Evolutionary conservation across 2,888 invertebrate species (phyloP).

Genomic region (Hoplodrina blanda): DNA sequence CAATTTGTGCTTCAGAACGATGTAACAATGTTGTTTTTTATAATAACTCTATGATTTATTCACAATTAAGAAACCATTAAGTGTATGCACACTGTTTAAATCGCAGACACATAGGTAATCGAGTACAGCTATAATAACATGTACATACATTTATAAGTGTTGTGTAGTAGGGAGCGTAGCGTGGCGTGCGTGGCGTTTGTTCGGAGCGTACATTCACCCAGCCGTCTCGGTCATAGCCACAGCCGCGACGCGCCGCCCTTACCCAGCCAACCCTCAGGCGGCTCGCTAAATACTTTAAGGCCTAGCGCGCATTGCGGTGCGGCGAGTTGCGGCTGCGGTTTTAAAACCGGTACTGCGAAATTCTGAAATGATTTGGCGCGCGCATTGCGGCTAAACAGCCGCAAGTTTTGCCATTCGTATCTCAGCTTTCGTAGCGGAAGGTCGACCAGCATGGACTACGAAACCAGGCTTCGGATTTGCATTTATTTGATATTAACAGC

Average conservation of each 20-base stretch:
- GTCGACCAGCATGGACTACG: too few species aligned
- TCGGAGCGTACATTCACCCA: slow-evolving; percentile 72
- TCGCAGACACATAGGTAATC: slow-evolving; percentile 25
- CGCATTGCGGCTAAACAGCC: too few species aligned
- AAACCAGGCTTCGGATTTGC: too few species aligned
- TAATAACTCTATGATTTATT: background rate
- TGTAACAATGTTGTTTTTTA: background rate
- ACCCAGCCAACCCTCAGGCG: slow-evolving; percentile 71
- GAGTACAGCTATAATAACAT: slow-evolving; percentile 42
- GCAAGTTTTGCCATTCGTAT: too few species aligned
- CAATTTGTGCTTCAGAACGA: slow-evolving; percentile 1
- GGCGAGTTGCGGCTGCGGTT: too few species aligned
- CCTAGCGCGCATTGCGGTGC: too few species aligned
- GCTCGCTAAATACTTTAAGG: slow-evolving; percentile 75
- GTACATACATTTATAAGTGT: slow-evolving; percentile 50
- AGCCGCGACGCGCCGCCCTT: slow-evolving; percentile 70
- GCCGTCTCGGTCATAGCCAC: slow-evolving; percentile 67
- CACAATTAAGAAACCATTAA: background rate
- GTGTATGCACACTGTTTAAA: slow-evolving; percentile 6
- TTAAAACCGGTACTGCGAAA: too few species aligned
- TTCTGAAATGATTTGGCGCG: too few species aligned
- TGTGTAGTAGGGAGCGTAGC: slow-evolving; percentile 56
- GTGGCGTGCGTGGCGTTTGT: slow-evolving; percentile 44
- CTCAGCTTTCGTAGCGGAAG: too few species aligned
- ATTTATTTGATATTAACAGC: too few species aligned